These are phyloP conservation scores for Oxytorus armatus DNA, from an alignment of 2,888 invertebrate species.

Conservation along the genomic window DNA sequence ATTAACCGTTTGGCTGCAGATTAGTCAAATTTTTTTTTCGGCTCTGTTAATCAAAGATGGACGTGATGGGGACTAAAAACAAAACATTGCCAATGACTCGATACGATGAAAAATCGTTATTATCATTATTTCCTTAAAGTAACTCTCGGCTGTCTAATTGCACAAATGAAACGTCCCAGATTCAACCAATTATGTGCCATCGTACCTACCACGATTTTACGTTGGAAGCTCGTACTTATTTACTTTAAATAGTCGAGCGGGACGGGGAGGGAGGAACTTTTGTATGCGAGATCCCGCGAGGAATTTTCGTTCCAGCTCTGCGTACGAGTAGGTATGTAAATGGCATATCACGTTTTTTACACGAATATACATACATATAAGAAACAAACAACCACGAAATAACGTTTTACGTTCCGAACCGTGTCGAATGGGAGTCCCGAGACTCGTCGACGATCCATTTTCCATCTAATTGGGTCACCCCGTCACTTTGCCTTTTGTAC, in stretches of 20 bases:
- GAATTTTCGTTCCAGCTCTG: slow-evolving; percentile 56
- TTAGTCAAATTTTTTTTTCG: too few relatives aligned
- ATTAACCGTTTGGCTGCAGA: too few relatives aligned
- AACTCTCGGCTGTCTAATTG: background rate
- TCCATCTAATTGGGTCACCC: slow-evolving; percentile 68
- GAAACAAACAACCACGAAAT: slow-evolving; percentile 34
- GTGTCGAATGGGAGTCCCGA: slow-evolving; percentile 22
- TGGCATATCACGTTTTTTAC: slow-evolving; percentile 45
- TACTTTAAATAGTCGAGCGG: slow-evolving; percentile 14
- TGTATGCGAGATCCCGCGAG: slow-evolving; percentile 20
- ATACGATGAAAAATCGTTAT: too few relatives aligned
- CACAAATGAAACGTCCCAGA: slow-evolving; percentile 11
- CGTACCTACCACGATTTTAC: slow-evolving; percentile 6
- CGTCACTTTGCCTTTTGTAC: slow-evolving; percentile 66
- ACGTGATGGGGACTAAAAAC: too few relatives aligned
- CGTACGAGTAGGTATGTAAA: slow-evolving; percentile 65
- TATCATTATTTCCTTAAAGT: background rate
- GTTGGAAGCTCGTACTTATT: slow-evolving; percentile 28
- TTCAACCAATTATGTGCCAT: slow-evolving; percentile 24
- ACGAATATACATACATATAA: slow-evolving; percentile 25
- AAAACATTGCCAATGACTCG: too few relatives aligned
- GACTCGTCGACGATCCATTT: slow-evolving; percentile 62
- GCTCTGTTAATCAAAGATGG: too few relatives aligned
- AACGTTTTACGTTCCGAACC: slow-evolving; percentile 47
- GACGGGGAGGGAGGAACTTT: background rate